phyloP scores from a whole-genome alignment of 2,113 vertebrate genomes.

The Chunga burmeisteri region DNA sequence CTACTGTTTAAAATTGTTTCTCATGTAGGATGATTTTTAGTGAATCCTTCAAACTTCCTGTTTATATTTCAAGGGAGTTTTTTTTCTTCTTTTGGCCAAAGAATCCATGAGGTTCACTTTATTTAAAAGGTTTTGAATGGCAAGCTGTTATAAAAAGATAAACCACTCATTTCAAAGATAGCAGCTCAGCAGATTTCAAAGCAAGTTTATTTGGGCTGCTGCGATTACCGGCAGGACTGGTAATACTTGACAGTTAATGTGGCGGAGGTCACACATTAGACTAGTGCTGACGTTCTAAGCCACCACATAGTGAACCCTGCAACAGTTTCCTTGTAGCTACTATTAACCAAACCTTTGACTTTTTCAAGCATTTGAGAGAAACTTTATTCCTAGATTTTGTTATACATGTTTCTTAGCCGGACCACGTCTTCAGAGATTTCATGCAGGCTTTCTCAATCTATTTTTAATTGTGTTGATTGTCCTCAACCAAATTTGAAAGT shows the following conservation, averaged over 20 bases:
- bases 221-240: neutral
- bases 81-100: conserved; percentile 9
- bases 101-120: neutral
- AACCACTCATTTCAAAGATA: neutral
- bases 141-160: conserved; percentile 58
- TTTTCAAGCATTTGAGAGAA: neutral
- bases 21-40: conserved; percentile 13
- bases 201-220: neutral
- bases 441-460: neutral
- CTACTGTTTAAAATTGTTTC: neutral
- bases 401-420: neutral
- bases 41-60: conserved; percentile 21
- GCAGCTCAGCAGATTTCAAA: neutral
- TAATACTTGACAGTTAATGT: neutral
- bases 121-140: conserved; percentile 38
- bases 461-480: neutral
- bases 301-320: neutral
- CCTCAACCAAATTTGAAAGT: neutral
- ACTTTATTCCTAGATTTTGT: neutral
- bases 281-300: neutral
- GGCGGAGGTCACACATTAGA: neutral
- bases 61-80: neutral
- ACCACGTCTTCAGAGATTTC: neutral
- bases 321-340: neutral
- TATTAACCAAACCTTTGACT: neutral